Base-by-base conservation (phyloP, 2,888 invertebrate genomes). In the Philereme vetulata region DNA sequence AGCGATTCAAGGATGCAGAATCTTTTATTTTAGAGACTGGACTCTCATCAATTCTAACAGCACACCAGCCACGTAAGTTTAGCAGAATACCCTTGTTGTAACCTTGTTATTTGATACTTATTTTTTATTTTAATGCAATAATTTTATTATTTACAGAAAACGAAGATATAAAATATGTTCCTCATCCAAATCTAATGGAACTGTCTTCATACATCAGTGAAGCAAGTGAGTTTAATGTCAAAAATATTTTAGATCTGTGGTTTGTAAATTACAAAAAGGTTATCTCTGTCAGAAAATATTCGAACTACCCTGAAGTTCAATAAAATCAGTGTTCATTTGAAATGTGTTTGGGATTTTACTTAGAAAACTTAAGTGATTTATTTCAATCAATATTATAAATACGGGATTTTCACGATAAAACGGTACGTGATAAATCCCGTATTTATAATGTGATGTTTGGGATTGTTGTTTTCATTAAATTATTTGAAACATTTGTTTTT, bases 1-100 rank as follows among this genome's bases (percentile, higher is more conserved):
- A 95, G 76, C 92, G 95, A 72, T 95, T 96, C 70, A 94, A 95
- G 60, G 96, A 96, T 88, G 96, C 96, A n/a, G 96, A 96, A 77
- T 96, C 95, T 76, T 96, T 95, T 76, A 95, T 96, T 57, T 86
- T 96, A 69, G 95, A 95, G 81, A 95, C 95, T 51, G 89, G 86
- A 36, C 75, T 92, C 4, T 84, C 90, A 66, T 84, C 90, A 66
- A 90, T 90, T 66, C 72, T 92, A 21, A 77, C 85, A 66, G 73
- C 90, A 32, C 61, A 61, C 11, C 61, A 56, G 48, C 52, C 61
- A 59, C 86, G 92, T 92, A 80, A 89, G 90, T 83, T 60, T 36
- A 33, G 7, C 1, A 42, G 4, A 10, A 48, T 6, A 36, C 7
- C n/a, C n/a, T n/a, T 42, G 3, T 0, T 21, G 21, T 21, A n/a